These are phyloP conservation scores for Caerostris extrusa DNA, from an alignment of 1,140 invertebrate species.

Conservation along the genomic window DNA sequence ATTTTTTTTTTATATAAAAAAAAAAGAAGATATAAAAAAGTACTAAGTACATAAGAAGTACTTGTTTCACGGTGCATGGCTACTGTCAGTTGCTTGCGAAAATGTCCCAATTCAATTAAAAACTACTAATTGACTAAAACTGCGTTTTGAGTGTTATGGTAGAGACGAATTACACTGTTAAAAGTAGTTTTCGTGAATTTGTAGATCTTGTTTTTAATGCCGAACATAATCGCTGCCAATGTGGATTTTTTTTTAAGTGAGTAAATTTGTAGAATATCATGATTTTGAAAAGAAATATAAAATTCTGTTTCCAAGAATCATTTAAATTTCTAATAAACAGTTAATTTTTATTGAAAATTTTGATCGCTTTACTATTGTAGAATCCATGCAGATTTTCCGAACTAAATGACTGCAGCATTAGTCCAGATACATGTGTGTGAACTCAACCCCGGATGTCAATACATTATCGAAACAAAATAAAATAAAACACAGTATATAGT, in stretches of 20 bases:
- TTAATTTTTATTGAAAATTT: too few species aligned
- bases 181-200: background rate
- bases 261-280: background rate
- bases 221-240: background rate
- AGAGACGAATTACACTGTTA: background rate
- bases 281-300: background rate
- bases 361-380: too few species aligned
- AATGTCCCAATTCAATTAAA: slow-evolving; percentile 13
- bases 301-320: too few species aligned
- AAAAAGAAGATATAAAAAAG: background rate
- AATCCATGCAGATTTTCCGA: too few species aligned
- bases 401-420: too few species aligned
- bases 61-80: background rate
- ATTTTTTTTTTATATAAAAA: background rate
- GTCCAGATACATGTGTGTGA: too few species aligned
- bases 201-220: background rate
- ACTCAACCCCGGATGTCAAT: too few species aligned
- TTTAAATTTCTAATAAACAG: too few species aligned
- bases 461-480: too few species aligned
- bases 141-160: slow-evolving; percentile 15
- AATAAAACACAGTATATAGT: too few species aligned
- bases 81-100: background rate
- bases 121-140: slow-evolving; percentile 1
- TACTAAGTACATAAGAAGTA: background rate
- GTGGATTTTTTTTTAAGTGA: background rate